A percentile compares a stretch with the other conserved stretches of the same genome.
Conservation (phyloP, 2,888 invertebrate genomes). For the Drosophila neotestacea region DNA sequence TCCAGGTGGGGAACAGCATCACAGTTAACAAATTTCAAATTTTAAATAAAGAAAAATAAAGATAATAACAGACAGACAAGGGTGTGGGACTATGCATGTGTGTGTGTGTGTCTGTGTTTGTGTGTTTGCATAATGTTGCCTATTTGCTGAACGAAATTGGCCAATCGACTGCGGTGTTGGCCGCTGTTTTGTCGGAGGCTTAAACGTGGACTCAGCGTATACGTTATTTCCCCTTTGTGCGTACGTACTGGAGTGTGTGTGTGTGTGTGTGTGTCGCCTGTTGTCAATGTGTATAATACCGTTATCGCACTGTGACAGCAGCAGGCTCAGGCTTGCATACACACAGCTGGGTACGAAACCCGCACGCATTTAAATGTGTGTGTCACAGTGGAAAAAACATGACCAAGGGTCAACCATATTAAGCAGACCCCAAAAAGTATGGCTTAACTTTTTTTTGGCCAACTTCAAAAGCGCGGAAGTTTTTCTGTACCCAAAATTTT, state of each 20-base stretch:
- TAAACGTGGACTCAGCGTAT: slow-evolving; percentile 21
- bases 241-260: neutral
- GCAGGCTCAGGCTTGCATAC: slow-evolving; percentile 39
- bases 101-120: slow-evolving; percentile 21
- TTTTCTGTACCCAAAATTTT: neutral
- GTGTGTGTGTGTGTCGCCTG: slow-evolving; percentile 36
- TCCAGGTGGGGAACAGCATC: slow-evolving; percentile 4
- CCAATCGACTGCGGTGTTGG: slow-evolving; percentile 58
- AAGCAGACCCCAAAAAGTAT: slow-evolving; percentile 49
- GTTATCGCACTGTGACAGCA: slow-evolving; percentile 70
- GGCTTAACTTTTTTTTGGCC: slow-evolving; percentile 30
- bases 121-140: slow-evolving; percentile 43
- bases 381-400: slow-evolving; percentile 6
- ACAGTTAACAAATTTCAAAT: slow-evolving; percentile 24
- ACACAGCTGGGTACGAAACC: slow-evolving; percentile 14
- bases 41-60: slow-evolving; percentile 20
- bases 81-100: neutral
- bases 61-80: neutral
- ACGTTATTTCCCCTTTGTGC: neutral
- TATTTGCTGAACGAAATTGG: slow-evolving; percentile 72
- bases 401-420: slow-evolving; percentile 55
- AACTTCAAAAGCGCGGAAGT: slow-evolving; percentile 22
- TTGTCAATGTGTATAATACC: slow-evolving; percentile 79
- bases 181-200: slow-evolving; percentile 40
- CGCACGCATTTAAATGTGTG: neutral